Base-by-base conservation (phyloP, 2,797 vertebrate genomes). In the Antennarius maculatus region DNA sequence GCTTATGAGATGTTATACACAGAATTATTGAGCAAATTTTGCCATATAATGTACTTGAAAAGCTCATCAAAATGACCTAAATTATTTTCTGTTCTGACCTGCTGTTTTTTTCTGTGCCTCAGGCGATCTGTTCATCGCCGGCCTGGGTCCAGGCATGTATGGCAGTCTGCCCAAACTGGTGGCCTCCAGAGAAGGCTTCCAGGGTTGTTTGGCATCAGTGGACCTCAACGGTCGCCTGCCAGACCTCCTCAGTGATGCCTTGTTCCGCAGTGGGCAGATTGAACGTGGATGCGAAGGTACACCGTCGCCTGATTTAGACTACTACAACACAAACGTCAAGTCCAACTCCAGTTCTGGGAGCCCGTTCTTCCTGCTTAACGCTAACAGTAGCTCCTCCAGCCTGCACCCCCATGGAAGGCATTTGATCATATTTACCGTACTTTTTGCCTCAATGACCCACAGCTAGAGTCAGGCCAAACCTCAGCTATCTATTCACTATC, bases 231-330 rank as follows among this genome's bases (percentile, higher is more conserved):
- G 98, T 0, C 96, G 97, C 10, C 93, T 99, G n/a, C 97, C 98
- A 0, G 97, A 99, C 84, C 95, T 99, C 53, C 95, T 99, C 70
- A 97, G 90, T 0, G 97, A 99, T 0, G 97, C 97, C 28, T 83
- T 98, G 80, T 97, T 98, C 77, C 95, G 96, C 86, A 99, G 96
- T 0, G 97, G 98, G 42, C 98, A 99, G 94, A 99, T 99, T 1
- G 98, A 99, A 71, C 96, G 97, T 9, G 97, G 97, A 94, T 99
- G 98, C 2, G 98, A 99, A 99, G 98, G 98, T 99, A 98, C 85
- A 69, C 68, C 77, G 70, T 91, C 84, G 80, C 77, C 86, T 28
- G 88, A 88, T 71, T 80, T 86, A 71, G 76, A 89, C 64, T 89
- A 88, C 56, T 79, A 72, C 86, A 88, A 86, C 84, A 80, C 87